Evolutionary conservation across 2,888 invertebrate genomes (phyloP).

Genomic region (Drosophila borborema): DNA sequence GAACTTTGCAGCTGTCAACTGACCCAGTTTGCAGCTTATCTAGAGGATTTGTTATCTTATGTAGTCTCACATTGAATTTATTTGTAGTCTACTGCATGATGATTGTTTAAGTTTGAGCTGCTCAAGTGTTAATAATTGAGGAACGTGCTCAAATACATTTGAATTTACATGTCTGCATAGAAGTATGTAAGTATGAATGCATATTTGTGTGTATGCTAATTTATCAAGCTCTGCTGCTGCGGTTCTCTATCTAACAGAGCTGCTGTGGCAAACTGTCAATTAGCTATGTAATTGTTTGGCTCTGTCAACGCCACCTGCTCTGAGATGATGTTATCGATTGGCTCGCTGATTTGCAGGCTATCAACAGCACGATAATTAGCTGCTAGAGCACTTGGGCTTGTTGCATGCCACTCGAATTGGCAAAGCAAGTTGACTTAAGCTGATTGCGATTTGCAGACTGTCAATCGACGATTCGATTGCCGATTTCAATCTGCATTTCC

Average conservation of each 20-base stretch:
- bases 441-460: slow-evolving; percentile 59
- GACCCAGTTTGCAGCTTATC: slow-evolving; percentile 41
- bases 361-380: slow-evolving; percentile 48
- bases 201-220: slow-evolving; percentile 16
- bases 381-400: slow-evolving; percentile 7
- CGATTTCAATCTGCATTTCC: slow-evolving; percentile 36
- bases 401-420: slow-evolving; percentile 4
- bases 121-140: slow-evolving; percentile 26
- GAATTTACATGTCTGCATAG: background rate
- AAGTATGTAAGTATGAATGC: background rate
- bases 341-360: background rate
- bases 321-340: slow-evolving; percentile 20
- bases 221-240: slow-evolving; percentile 4
- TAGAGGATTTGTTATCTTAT: background rate
- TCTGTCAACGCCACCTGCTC: slow-evolving; percentile 10
- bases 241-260: background rate
- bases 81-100: slow-evolving; percentile 22
- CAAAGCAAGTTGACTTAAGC: slow-evolving; percentile 57
- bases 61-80: slow-evolving; percentile 14
- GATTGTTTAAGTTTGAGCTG: slow-evolving; percentile 24
- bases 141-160: slow-evolving; percentile 23
- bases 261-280: slow-evolving; percentile 6
- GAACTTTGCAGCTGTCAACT: slow-evolving; percentile 32
- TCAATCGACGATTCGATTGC: slow-evolving; percentile 21
- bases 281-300: slow-evolving; percentile 14